Conservation (phyloP, 2,113 vertebrate genomes). For the Pangasianodon gigas region DNA sequence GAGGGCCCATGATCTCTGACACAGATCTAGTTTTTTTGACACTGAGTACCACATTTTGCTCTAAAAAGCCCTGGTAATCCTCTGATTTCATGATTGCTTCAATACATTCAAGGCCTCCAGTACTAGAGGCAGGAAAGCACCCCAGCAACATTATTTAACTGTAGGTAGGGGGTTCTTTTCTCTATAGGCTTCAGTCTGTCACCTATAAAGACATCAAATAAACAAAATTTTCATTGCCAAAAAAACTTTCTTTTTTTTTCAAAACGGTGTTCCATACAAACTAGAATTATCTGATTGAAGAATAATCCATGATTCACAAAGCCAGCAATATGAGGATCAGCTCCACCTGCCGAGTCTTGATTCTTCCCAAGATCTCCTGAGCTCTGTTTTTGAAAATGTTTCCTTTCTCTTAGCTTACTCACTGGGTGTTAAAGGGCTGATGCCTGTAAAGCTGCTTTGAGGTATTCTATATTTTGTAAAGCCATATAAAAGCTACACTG, state of each 20-base stretch:
- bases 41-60: no score
- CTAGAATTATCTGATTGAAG: not conserved
- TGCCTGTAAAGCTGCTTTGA: constrained; percentile 14
- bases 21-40: no score
- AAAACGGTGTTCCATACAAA: not conserved
- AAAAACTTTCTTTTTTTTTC: no score
- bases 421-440: not conserved
- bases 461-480: not conserved
- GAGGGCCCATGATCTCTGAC: no score
- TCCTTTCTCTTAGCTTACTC: not conserved
- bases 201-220: not conserved
- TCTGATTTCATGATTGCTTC: not conserved
- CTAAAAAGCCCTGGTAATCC: not conserved
- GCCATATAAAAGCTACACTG: not conserved
- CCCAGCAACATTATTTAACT: not conserved
- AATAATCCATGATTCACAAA: not conserved
- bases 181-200: not conserved
- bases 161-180: no score
- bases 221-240: no score
- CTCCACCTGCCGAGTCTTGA: not conserved
- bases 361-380: not conserved
- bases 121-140: not conserved
- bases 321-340: not conserved
- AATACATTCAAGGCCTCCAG: not conserved
- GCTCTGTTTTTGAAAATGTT: not conserved